Evolutionary conservation across 2,888 invertebrate genomes (phyloP).

Genomic region (Theodoxus fluviatilis): DNA sequence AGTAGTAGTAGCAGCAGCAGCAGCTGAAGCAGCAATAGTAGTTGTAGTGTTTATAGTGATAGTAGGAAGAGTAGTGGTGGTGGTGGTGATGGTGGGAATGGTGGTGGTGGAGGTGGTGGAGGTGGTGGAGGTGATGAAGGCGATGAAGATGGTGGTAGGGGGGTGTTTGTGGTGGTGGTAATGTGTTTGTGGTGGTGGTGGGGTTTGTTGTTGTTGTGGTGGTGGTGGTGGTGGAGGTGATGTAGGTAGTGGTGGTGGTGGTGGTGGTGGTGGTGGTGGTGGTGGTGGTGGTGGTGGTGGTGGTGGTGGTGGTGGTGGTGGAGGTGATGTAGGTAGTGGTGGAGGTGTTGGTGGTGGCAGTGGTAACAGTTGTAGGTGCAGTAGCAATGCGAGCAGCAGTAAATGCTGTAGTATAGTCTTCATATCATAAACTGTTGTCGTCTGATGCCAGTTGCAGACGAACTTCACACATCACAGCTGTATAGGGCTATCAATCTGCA

Average conservation of each 20-base stretch:
- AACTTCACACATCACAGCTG: too few relatives aligned
- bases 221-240: background rate
- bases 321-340: slow-evolving; percentile 9
- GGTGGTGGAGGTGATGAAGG: too few relatives aligned
- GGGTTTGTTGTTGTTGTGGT: background rate
- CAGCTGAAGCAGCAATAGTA: too few relatives aligned
- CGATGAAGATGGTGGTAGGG: too few relatives aligned
- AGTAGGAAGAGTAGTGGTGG: too few relatives aligned
- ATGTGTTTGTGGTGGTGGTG: background rate
- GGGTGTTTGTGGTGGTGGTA: background rate
- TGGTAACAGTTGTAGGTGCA: slow-evolving; percentile 13
- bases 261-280: slow-evolving; percentile 15
- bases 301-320: slow-evolving; percentile 12
- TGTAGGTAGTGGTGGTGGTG: slow-evolving; percentile 5
- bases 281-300: background rate
- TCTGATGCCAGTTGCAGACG: too few relatives aligned
- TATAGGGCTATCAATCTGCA: too few relatives aligned
- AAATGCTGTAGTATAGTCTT: slow-evolving; percentile 18
- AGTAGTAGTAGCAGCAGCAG: too few relatives aligned
- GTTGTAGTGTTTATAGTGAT: too few relatives aligned
- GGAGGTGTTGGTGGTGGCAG: background rate
- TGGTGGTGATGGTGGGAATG: too few relatives aligned
- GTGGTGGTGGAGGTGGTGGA: too few relatives aligned
- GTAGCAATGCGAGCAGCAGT: slow-evolving; percentile 17
- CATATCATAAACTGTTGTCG: too few relatives aligned